Evolutionary conservation across 2,113 vertebrate genomes (phyloP), one percentile per base, ranked within the genome.

Genomic region (Cromileptes altivelis): DNA sequence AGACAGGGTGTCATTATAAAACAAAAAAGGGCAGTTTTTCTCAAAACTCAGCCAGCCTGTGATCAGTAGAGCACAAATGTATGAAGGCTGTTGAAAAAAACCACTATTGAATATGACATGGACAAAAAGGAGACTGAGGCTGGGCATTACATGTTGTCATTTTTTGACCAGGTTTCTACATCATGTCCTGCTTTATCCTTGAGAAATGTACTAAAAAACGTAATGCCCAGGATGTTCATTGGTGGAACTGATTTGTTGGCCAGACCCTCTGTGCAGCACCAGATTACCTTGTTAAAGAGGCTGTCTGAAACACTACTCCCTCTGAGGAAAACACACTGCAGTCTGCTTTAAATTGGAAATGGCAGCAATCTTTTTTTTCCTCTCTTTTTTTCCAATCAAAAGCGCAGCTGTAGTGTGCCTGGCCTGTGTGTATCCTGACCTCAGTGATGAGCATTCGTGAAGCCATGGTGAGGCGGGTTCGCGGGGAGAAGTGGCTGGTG

Each of bases 371-470:
- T 63, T n/a, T 71, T 64, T 42, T 45, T 45, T 30, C 15, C 17
- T 27, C 11, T 33, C 23, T 7, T 50, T 61, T 71, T 85, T 50
- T 27, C 23, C 23, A 57, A 69, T 74, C 50, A 69, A 14, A 50
- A 45, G 37, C 30, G 2, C 33, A 25, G 40, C 13, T 45, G 50
- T 37, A 1, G n/a, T 3, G 68, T 21, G n/a, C 64, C 33, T 45
- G 42, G 49, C 13, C 23, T 62, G 67, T 37, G 25, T 19, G 4
- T 12, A 2, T 10, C 53, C 47, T 72, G 89, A 98, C 98, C 97
- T 99, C 98, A 50, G 97, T 99, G 93, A 99, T 99, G 71, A 99
- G 91, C 98, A 99, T 98, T n/a, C 98, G 97, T 27, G 98, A 99
- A 80, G 98, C 98, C 98, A 99, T 99, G 85, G 98, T 98, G 85